A percentile compares a stretch with the other conserved stretches of the same genome.
Evolutionary conservation across 2,888 invertebrate genomes (phyloP).

Genomic region (Epinotia brunnichana): DNA sequence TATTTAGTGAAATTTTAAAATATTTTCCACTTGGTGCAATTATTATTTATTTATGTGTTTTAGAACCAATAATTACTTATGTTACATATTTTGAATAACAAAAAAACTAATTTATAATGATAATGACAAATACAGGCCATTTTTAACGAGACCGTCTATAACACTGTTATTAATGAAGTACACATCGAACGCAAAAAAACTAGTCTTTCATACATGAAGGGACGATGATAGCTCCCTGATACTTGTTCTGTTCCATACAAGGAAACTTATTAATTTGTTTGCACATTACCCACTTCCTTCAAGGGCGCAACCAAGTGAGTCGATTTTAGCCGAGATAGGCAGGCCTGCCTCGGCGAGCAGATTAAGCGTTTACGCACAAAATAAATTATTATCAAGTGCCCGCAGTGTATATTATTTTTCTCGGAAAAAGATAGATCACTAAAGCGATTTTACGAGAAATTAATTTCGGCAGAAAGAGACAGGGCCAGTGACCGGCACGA

Average conservation of each 20-base stretch:
- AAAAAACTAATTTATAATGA: too few relatives aligned
- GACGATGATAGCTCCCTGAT: conserved; percentile 60
- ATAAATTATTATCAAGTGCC: conserved; percentile 70
- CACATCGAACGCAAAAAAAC: conserved; percentile 62
- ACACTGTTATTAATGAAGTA: conserved; percentile 67
- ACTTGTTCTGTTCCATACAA: conserved; percentile 64
- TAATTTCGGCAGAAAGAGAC: conserved; percentile 80
- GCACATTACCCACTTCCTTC: conserved; percentile 65
- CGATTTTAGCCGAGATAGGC: conserved; percentile 68
- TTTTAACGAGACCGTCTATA: conserved; percentile 60
- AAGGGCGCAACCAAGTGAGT: conserved; percentile 59
- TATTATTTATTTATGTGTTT: too few relatives aligned
- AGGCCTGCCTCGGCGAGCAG: conserved; percentile 62
- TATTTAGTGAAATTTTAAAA: too few relatives aligned
- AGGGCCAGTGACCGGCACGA: conserved; percentile 59
- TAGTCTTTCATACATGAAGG: conserved; percentile 60
- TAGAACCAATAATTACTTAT: too few relatives aligned
- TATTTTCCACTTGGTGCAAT: too few relatives aligned
- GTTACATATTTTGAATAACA: too few relatives aligned
- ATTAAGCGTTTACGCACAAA: conserved; percentile 67
- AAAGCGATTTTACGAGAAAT: conserved; percentile 80
- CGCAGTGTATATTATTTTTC: conserved; percentile 74
- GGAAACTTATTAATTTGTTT: conserved; percentile 76
- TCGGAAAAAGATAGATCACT: conserved; percentile 79
- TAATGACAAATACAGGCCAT: conserved; percentile 56